Evolutionary conservation across 1,140 invertebrate genomes (phyloP), one percentile per base, ranked within the genome.

Genomic region (Acyrthosiphon pisum): DNA sequence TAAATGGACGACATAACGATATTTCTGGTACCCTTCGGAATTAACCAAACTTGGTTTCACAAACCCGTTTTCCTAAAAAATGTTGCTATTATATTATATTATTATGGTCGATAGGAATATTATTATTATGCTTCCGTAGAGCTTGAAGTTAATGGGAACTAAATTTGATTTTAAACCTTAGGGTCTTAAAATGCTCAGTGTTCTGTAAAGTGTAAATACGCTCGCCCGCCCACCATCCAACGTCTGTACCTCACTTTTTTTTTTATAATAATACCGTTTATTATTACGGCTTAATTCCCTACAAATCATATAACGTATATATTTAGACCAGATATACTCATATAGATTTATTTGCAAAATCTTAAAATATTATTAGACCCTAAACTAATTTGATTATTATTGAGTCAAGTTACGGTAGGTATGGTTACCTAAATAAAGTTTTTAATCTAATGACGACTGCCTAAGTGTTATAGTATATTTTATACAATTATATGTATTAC

Each of bases 1-100:
- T 30, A 90, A 90, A 60, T 90, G 89, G 37, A 68, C 14, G 56
- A 90, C 53, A 90, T 48, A 60, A 90, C 88, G 37, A 44, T 41
- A 60, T 90, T 90, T 68, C 41, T 56, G 88, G 88, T 90, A 90
- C 53, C 53, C 37, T 60, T 56, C 23, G 48, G 48, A n/a, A 89
- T 89, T 37, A 53, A 41, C 48, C 50, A 30, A 53, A 89, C 48
- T 89, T 87, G 46, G 86, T 87, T 89, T 37, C 22, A 20, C 50
- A 22, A 30, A 35, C 46, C 46, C 46, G 86, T n/a, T 50, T 88
- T 50, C 20, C 18, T 48, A 88, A 48, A 88, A 48, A 88, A 35
- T 50, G 35, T 50, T 88, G 14, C 46, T 88, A 50, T 88, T 50
- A 30, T 48, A 87, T 46, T 37, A 83, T 23, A 41, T 41, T 41